Conservation (phyloP, 35 echinoderm and acorn worm species). For the Ophioderma brevispina region DNA sequence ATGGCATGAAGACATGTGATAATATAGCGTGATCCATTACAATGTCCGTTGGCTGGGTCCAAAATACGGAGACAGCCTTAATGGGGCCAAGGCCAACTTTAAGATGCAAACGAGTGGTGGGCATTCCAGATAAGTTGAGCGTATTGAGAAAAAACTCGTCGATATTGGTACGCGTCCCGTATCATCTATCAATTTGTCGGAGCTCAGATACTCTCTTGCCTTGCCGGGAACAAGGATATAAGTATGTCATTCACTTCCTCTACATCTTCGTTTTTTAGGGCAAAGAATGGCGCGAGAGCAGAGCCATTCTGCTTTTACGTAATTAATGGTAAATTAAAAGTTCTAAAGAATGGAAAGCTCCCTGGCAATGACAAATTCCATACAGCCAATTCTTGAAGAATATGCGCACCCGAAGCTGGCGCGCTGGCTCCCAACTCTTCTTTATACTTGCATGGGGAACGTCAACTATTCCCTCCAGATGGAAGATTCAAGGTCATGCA, state of each 20-base stretch:
- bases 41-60: background rate
- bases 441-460: too few species aligned
- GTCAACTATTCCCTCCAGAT: too few species aligned
- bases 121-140: conserved; percentile 10
- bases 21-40: conserved; percentile 9
- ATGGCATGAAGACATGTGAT: background rate
- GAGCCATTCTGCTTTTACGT: background rate
- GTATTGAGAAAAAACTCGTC: conserved; percentile 43
- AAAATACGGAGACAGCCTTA: conserved; percentile 34
- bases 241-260: conserved; percentile 4
- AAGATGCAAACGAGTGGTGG: background rate
- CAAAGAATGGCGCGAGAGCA: background rate
- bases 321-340: background rate
- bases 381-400: too few species aligned
- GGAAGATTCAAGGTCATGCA: too few species aligned
- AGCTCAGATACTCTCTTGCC: background rate
- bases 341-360: too few species aligned
- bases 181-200: conserved; percentile 14
- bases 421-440: too few species aligned
- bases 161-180: background rate
- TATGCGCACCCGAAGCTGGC: too few species aligned
- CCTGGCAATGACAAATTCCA: too few species aligned
- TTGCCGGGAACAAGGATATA: background rate
- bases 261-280: conserved; percentile 22
- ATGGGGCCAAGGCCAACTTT: background rate